Evolutionary conservation across 2,888 invertebrate species (phyloP).

Genomic region (Branchellion lobata): DNA sequence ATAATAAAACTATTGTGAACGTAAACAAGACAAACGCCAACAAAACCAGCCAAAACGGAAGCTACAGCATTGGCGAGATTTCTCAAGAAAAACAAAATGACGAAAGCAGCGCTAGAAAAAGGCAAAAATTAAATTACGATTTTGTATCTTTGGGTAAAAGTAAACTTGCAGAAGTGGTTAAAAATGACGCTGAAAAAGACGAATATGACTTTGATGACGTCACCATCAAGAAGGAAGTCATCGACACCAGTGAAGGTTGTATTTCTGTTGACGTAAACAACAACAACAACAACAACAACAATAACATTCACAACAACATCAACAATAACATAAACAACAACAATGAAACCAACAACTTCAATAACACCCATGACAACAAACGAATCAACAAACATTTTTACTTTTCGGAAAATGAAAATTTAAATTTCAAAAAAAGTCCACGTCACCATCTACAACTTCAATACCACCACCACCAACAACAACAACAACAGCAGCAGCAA

Average conservation of each 20-base stretch:
- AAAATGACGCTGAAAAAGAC: background rate
- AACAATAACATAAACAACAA: constrained; percentile 20
- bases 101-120: background rate
- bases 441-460: too few species aligned
- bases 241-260: constrained; percentile 2
- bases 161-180: constrained; percentile 7
- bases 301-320: constrained; percentile 10
- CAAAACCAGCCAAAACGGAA: background rate
- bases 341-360: background rate
- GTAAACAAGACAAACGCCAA: background rate
- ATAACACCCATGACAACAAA: constrained; percentile 44
- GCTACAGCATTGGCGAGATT: too few species aligned
- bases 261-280: background rate
- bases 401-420: background rate
- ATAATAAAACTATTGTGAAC: too few species aligned
- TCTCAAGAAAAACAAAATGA: background rate
- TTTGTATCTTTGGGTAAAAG: background rate
- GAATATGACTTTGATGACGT: constrained; percentile 26
- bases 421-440: too few species aligned
- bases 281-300: constrained; percentile 3
- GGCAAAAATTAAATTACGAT: background rate
- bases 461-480: too few species aligned
- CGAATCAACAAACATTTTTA: constrained; percentile 50
- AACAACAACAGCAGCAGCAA: too few species aligned
- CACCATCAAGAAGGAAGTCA: constrained; percentile 35